Percentiles rank a stretch among this genome's conserved stretches.
Conservation (phyloP, 1,140 invertebrate genomes). For the Hormaphis cornu region DNA sequence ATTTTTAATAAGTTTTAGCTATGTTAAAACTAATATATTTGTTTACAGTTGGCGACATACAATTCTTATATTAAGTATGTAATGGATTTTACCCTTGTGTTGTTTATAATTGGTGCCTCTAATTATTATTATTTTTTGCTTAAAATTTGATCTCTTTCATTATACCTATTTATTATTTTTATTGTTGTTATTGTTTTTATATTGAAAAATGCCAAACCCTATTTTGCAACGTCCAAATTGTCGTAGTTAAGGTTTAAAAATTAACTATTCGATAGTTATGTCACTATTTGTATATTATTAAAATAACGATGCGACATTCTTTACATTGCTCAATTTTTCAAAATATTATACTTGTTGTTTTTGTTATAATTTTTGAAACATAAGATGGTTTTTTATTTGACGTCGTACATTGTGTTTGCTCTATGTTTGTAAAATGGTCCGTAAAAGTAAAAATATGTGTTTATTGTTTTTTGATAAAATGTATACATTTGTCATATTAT, state of each 20-base stretch:
- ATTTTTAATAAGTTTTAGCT: neutral
- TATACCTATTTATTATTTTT: too few species aligned
- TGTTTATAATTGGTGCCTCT: neutral
- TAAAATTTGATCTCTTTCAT: conserved; percentile 12
- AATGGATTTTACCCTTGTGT: neutral
- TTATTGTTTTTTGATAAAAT: too few species aligned
- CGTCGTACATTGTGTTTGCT: too few species aligned
- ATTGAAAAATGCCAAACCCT: neutral
- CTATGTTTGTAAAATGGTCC: too few species aligned
- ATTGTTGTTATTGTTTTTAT: too few species aligned
- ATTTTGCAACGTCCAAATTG: neutral
- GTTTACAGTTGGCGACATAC: neutral
- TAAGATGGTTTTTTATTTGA: too few species aligned
- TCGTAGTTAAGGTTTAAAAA: neutral
- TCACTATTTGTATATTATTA: neutral
- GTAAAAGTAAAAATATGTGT: too few species aligned
- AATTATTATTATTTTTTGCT: neutral
- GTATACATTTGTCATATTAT: too few species aligned
- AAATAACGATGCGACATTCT: neutral
- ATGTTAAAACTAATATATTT: neutral
- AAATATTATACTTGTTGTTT: neutral
- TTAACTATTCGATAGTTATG: neutral
- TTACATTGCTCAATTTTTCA: conserved; percentile 7
- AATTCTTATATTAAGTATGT: neutral
- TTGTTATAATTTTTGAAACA: too few species aligned